Conservation (phyloP, 2,797 vertebrate species). For the Pantherophis vulpinus region DNA sequence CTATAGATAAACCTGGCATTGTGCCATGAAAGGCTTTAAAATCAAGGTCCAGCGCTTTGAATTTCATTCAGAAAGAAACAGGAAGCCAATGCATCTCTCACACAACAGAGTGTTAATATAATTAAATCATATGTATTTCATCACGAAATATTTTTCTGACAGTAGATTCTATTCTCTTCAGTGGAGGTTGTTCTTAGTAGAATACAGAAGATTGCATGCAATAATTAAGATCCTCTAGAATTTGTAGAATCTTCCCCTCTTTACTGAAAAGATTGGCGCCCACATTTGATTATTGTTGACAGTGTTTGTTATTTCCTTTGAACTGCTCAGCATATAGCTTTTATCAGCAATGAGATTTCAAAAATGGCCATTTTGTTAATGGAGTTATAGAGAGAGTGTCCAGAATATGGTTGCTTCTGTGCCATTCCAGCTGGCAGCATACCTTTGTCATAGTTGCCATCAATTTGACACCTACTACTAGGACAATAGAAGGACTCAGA, state of each 20-base stretch:
- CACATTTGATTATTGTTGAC: neutral
- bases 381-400: neutral
- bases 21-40: no score
- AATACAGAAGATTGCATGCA: neutral
- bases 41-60: no score
- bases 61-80: no score
- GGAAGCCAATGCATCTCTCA: no score
- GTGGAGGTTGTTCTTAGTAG: neutral
- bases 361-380: neutral
- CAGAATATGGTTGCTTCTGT: neutral
- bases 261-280: neutral
- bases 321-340: neutral
- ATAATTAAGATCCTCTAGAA: neutral
- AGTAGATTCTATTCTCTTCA: neutral
- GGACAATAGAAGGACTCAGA: neutral
- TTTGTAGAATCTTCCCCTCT: neutral
- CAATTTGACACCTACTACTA: neutral
- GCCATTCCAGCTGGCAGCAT: neutral
- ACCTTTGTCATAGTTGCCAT: neutral
- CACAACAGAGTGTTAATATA: neutral
- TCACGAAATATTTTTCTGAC: neutral
- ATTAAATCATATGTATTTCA: neutral
- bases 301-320: no score
- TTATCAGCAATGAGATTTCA: neutral
- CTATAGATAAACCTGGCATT: no score